Conservation (phyloP, 2,888 invertebrate species). For the Drosophila emarginata region DNA sequence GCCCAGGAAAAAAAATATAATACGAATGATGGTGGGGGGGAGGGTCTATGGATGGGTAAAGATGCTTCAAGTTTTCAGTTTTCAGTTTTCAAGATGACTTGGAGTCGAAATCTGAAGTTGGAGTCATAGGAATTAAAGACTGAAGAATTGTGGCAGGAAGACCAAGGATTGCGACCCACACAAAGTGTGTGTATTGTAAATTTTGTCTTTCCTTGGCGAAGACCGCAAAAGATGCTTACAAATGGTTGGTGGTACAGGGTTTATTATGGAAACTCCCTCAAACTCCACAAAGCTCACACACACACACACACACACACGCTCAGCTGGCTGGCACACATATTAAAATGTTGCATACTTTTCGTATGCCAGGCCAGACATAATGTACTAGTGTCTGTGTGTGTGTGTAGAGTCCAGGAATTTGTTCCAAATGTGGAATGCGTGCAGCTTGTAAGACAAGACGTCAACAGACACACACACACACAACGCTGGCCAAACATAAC, state of each 20-base stretch:
- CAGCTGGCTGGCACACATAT: conserved; percentile 66
- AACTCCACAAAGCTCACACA: conserved; percentile 28
- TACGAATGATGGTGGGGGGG: too few relatives aligned
- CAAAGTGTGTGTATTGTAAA: conserved; percentile 36
- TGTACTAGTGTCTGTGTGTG: conserved; percentile 55
- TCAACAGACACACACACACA: conserved; percentile 18
- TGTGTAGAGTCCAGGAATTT: conserved; percentile 49
- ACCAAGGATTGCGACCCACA: conserved; percentile 4
- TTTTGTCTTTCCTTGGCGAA: conserved; percentile 47
- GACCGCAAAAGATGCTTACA: conserved; percentile 54
- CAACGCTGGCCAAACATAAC: neutral
- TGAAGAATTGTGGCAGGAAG: conserved; percentile 1
- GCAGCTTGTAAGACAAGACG: conserved; percentile 63
- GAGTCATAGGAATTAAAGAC: neutral
- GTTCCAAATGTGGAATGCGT: conserved; percentile 59
- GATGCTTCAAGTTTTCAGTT: conserved; percentile 53
- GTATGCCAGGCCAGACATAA: conserved; percentile 55
- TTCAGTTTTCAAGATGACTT: conserved; percentile 42
- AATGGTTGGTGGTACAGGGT: conserved; percentile 52
- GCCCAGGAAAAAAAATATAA: conserved; percentile 57
- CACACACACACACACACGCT: conserved; percentile 23
- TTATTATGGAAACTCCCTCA: conserved; percentile 61
- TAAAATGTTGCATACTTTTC: conserved; percentile 73
- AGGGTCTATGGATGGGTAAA: conserved; percentile 13
- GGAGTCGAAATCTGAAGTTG: conserved; percentile 51